phyloP scores from a whole-genome alignment of 2,888 invertebrate species.

The Brachynemurus nebulosus region DNA sequence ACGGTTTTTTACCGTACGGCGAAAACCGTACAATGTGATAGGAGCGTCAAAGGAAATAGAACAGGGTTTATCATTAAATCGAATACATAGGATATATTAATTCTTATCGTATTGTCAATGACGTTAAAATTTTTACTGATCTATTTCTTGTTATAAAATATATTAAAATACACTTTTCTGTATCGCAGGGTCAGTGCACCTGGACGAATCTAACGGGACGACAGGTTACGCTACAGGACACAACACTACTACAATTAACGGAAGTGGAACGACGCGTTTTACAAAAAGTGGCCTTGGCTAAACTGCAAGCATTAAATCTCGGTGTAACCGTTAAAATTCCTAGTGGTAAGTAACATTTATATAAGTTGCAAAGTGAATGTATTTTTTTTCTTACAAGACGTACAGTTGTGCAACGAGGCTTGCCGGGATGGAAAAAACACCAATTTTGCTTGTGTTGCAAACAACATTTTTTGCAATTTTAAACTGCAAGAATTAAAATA shows the following conservation, averaged over 20 bases:
- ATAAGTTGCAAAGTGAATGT: neutral
- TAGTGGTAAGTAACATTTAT: conserved; percentile 49
- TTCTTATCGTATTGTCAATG: too few relatives aligned
- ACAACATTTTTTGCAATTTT: too few relatives aligned
- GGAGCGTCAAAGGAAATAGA: too few relatives aligned
- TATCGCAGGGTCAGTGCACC: conserved; percentile 67
- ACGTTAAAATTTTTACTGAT: too few relatives aligned
- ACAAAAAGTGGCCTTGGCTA: conserved; percentile 73
- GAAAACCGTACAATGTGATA: too few relatives aligned
- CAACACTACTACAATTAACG: conserved; percentile 55
- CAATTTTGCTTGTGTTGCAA: too few relatives aligned
- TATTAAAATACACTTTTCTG: too few relatives aligned
- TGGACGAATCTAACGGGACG: conserved; percentile 58
- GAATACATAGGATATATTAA: too few relatives aligned
- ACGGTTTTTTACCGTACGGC: too few relatives aligned
- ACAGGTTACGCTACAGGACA: conserved; percentile 55
- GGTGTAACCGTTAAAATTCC: conserved; percentile 70
- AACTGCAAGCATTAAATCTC: conserved; percentile 73
- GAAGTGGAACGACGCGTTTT: conserved; percentile 68
- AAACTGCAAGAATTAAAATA: too few relatives aligned
- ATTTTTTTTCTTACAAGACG: neutral
- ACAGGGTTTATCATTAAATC: too few relatives aligned
- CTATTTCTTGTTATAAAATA: too few relatives aligned
- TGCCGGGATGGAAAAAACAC: neutral
- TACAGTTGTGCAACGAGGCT: neutral